A percentile compares a stretch with the other conserved stretches of the same genome.
Evolutionary conservation across 2,888 invertebrate genomes (phyloP).

Genomic region (Trissolcus japonicus): DNA sequence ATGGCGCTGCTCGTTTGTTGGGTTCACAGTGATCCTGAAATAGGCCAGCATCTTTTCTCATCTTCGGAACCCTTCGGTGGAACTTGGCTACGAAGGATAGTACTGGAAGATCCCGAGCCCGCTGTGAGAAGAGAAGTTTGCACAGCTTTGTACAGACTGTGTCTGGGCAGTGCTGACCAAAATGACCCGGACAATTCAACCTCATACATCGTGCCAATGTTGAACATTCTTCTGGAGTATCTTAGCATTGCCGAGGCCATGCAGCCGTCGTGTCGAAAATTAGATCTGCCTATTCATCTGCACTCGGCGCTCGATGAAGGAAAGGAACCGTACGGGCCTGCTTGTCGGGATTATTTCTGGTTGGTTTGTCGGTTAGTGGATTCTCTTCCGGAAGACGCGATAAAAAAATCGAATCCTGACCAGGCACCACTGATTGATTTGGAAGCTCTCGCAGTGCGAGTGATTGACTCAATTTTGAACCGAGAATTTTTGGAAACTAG

Average conservation of each 20-base stretch:
- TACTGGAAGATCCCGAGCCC: slow-evolving; percentile 95
- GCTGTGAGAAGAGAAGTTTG: slow-evolving; percentile 93
- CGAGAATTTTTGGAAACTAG: slow-evolving; percentile 90
- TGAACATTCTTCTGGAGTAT: slow-evolving; percentile 88
- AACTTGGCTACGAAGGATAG: slow-evolving; percentile 88
- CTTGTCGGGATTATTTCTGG: slow-evolving; percentile 97
- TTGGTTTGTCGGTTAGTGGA: slow-evolving; percentile 92
- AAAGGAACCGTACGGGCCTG: slow-evolving; percentile 95
- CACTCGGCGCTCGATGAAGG: slow-evolving; percentile 82
- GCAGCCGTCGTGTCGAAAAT: slow-evolving; percentile 78
- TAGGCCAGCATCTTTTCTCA: slow-evolving; percentile 86
- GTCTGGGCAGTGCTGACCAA: slow-evolving; percentile 82
- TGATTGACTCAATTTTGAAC: slow-evolving; percentile 85
- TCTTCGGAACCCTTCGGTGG: slow-evolving; percentile 83
- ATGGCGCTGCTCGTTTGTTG: slow-evolving; percentile 95
- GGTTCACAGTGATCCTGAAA: slow-evolving; percentile 91
- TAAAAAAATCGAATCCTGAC: slow-evolving; percentile 81
- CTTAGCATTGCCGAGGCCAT: slow-evolving; percentile 91
- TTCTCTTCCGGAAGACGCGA: slow-evolving; percentile 87
- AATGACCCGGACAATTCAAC: slow-evolving; percentile 75
- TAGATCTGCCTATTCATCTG: slow-evolving; percentile 75
- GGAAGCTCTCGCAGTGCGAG: slow-evolving; percentile 84
- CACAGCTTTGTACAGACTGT: slow-evolving; percentile 92
- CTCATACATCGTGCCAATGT: slow-evolving; percentile 83
- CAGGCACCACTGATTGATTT: slow-evolving; percentile 80